phyloP scores from a whole-genome alignment of 2,113 vertebrate genomes.

The Ciconia boyciana region DNA sequence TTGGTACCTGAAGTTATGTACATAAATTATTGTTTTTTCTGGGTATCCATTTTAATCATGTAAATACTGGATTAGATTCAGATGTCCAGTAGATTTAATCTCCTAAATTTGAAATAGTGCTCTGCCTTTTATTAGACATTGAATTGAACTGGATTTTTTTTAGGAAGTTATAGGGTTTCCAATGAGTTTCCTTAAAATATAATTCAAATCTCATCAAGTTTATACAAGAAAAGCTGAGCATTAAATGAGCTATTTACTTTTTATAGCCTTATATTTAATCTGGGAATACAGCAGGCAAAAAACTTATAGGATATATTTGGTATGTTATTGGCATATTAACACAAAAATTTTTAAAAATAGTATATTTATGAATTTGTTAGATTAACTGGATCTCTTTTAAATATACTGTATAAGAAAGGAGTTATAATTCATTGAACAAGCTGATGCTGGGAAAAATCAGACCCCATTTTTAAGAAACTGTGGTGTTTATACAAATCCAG shows the following conservation, averaged over 20 bases:
- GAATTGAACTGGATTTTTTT: not conserved
- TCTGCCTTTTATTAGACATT: not conserved
- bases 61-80: not conserved
- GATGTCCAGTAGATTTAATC: not conserved
- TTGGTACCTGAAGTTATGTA: not conserved
- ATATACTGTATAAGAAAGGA: not conserved
- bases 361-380: not conserved
- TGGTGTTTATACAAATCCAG: not conserved
- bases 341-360: accelerated
- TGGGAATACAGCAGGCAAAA: not conserved
- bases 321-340: not conserved
- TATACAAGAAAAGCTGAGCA: not conserved
- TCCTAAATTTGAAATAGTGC: not conserved
- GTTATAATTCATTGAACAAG: not conserved
- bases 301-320: not conserved
- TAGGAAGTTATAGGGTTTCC: not conserved
- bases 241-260: not conserved
- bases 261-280: not conserved
- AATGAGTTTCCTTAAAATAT: not conserved
- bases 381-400: not conserved
- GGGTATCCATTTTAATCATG: not conserved
- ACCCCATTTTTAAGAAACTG: not conserved
- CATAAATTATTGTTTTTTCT: not conserved
- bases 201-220: not conserved
- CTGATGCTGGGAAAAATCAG: not conserved